Percentiles rank a stretch among this genome's conserved stretches.
These are phyloP conservation scores for Pyrgus malvae DNA, from an alignment of 2,888 invertebrate species.

Conservation along the genomic window DNA sequence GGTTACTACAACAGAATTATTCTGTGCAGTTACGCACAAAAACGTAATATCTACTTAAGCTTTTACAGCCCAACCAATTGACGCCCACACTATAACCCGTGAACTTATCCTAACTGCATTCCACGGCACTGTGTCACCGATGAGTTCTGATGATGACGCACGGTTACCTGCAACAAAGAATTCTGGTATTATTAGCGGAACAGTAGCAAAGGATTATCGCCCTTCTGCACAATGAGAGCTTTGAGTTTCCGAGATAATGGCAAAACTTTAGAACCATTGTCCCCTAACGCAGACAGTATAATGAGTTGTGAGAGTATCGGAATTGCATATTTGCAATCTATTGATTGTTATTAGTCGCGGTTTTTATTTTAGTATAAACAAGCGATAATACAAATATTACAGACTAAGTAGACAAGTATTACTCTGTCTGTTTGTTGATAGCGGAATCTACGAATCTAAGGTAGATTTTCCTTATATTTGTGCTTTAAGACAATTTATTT, in stretches of 20 bases:
- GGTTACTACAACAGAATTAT: too few relatives aligned
- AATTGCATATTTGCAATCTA: constrained; percentile 12
- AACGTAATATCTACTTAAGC: too few relatives aligned
- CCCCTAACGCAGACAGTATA: constrained; percentile 4
- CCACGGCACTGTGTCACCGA: constrained; percentile 55
- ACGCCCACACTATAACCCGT: background rate
- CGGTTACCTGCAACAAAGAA: constrained; percentile 73
- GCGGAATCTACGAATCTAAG: too few relatives aligned
- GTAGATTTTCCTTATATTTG: too few relatives aligned
- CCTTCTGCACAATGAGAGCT: constrained; percentile 22
- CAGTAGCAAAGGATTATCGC: constrained; percentile 5
- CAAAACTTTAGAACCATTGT: constrained; percentile 3
- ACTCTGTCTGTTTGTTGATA: too few relatives aligned
- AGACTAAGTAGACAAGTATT: too few relatives aligned
- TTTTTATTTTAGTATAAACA: background rate
- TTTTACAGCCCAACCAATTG: background rate
- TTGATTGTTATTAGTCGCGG: constrained; percentile 2
- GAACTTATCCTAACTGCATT: constrained; percentile 48
- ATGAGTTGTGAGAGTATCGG: constrained; percentile 10
- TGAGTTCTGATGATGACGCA: too few relatives aligned
- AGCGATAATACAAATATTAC: too few relatives aligned
- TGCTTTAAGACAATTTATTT: too few relatives aligned
- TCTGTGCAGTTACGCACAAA: too few relatives aligned
- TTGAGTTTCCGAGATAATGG: background rate
- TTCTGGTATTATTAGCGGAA: constrained; percentile 37